phyloP scores from a whole-genome alignment of 2,113 vertebrate species.

The Phalacrocorax pelagicus region DNA sequence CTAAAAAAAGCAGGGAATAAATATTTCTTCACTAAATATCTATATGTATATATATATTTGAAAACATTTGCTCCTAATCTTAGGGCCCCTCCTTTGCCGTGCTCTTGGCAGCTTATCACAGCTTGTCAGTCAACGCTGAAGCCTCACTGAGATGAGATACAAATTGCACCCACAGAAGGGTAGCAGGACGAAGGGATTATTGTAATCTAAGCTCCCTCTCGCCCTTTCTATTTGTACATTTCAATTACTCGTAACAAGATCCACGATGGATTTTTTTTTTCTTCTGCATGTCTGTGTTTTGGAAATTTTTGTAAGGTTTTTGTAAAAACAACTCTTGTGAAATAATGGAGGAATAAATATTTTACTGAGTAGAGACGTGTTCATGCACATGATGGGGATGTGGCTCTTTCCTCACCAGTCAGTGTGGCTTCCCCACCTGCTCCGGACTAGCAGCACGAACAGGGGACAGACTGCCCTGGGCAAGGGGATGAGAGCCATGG shows the following conservation, averaged over 20 bases:
- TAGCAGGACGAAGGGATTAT: background rate
- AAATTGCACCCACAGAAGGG: background rate
- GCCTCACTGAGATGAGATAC: background rate
- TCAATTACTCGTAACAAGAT: conserved; percentile 33
- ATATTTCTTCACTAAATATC: conserved; percentile 51
- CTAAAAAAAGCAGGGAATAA: conserved; percentile 57
- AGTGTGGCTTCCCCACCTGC: background rate
- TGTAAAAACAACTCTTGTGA: conserved; percentile 66
- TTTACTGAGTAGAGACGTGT: conserved; percentile 38
- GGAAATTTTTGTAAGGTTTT: conserved; percentile 55
- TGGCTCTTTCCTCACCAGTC: background rate
- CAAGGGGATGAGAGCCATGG: background rate
- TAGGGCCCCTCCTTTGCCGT: conserved; percentile 11
- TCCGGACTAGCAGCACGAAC: background rate
- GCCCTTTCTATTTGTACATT: conserved; percentile 33
- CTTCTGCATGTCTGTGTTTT: conserved; percentile 55
- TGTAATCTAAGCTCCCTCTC: conserved; percentile 8
- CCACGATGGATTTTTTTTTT: background rate
- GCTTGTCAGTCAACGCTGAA: background rate
- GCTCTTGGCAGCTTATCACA: conserved; percentile 24
- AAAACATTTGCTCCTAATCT: conserved; percentile 33
- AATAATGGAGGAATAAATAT: conserved; percentile 67
- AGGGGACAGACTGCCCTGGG: background rate
- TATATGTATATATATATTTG: conserved; percentile 62
- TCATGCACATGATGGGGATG: accelerated